Conservation (phyloP, 2,888 invertebrate genomes). For the Thymelicus lineola region DNA sequence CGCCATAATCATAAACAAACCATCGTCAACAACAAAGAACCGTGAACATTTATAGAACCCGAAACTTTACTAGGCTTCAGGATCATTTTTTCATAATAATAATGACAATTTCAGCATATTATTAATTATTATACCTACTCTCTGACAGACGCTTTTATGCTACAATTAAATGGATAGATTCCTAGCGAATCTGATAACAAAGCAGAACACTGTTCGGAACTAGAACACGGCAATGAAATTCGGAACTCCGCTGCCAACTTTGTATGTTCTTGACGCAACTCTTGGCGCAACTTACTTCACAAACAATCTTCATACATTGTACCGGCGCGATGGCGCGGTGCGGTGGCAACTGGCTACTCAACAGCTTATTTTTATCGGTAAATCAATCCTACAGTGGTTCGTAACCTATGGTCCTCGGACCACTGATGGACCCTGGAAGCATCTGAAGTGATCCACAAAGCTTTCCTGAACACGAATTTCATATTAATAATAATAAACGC, state of each 20-base stretch:
- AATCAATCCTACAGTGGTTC: neutral
- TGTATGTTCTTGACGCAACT: constrained; percentile 12
- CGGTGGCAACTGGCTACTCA: neutral
- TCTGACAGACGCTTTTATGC: no score
- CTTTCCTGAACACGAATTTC: no score
- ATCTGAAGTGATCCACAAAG: no score
- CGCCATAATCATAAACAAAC: no score
- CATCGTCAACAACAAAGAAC: neutral
- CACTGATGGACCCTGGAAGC: no score
- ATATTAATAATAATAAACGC: no score
- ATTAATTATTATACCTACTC: no score
- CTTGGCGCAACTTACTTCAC: constrained; percentile 16
- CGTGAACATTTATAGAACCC: neutral
- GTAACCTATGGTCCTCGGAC: no score
- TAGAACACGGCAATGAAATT: constrained; percentile 20
- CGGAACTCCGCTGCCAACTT: constrained; percentile 13
- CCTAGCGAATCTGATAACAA: neutral
- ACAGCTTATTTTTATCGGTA: constrained; percentile 4
- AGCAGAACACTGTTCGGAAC: neutral
- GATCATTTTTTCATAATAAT: no score
- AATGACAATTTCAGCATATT: no score
- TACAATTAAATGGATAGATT: neutral
- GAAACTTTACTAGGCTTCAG: no score
- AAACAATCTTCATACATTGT: constrained; percentile 6
- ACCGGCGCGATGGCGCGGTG: neutral